Base-by-base conservation (phyloP, 1,140 invertebrate species). In the Nephila pilipes region DNA sequence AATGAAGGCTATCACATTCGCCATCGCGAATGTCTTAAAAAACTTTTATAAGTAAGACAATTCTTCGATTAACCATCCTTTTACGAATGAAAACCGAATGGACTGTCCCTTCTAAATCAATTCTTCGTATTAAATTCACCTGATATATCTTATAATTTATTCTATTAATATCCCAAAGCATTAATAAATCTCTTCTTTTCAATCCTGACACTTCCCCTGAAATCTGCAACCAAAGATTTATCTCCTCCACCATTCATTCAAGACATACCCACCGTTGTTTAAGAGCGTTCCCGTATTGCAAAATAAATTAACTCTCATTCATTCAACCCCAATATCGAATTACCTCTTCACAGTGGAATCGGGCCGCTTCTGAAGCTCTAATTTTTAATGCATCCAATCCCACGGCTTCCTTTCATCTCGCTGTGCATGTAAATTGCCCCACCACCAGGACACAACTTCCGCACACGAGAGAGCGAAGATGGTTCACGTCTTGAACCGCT, bases 401-500 rank as follows among this genome's bases (percentile, higher is more conserved):
- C 36, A 81, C 38, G 79, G 79, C 32, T 32, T 75, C 69, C 12
- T 81, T 54, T 81, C 14, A 22, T 81, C 38, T 22, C 22, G 32
- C 16, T 20, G 4, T 81, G 32, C 20, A 60, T 60, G 58, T 22
- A 60, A 60, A 60, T 60, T 60, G 20, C 58, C 22, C 58, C 3
- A 22, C 58, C 69, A n/a, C 25, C 32, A n/a, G 14, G 32, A 36
- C 20, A 25, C n/a, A 18, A 75, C 32, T 75, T 36, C 69, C 58
- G 58, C 58, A 60, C n/a, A n/a, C n/a, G n/a, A n/a, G n/a, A n/a
- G n/a, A n/a, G n/a, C n/a, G 58, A 60, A 58, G 57, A 58, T 18
- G 58, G 16, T n/a, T 69, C 85, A 88, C 58, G 58, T 63, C 32
- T 25, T 16, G 29, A 88, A 65, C 8, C 38, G 38, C 63, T 88